These are phyloP conservation scores for Mobula hypostoma DNA, from an alignment of 2,113 vertebrate genomes.

Conservation along the genomic window DNA sequence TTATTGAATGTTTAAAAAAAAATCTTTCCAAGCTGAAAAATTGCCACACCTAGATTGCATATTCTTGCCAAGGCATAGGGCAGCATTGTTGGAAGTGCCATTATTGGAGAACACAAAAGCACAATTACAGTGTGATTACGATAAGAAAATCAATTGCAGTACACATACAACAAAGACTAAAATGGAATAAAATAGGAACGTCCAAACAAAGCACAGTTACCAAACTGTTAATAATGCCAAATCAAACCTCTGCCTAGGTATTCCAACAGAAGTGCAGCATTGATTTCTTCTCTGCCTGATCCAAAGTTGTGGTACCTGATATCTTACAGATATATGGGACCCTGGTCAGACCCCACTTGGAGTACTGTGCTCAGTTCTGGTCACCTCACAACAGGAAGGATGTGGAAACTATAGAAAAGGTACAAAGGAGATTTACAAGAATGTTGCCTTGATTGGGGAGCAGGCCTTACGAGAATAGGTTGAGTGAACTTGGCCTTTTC, in stretches of 20 bases:
- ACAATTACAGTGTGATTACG: background rate
- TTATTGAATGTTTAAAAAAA: background rate
- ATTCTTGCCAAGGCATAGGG: background rate
- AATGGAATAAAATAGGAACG: slow-evolving; percentile 8
- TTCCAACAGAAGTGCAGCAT: background rate
- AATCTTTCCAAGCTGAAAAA: background rate
- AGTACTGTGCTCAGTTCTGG: too few species aligned
- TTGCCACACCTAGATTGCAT: background rate
- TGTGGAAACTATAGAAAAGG: too few species aligned
- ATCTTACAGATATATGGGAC: too few species aligned
- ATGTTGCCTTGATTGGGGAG: too few species aligned
- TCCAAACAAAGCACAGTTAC: background rate
- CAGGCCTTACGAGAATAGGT: too few species aligned
- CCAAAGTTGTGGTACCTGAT: background rate
- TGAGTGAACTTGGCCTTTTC: too few species aligned
- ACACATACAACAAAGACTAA: background rate
- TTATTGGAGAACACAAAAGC: background rate
- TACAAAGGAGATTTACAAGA: too few species aligned
- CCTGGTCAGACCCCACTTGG: too few species aligned
- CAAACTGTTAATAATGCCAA: background rate
- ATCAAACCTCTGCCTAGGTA: background rate
- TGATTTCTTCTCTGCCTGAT: background rate
- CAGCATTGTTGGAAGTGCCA: background rate
- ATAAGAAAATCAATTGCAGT: background rate
- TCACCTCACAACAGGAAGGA: too few species aligned